Evolutionary conservation across 1,140 invertebrate genomes (phyloP).

Genomic region (Chymomyza costata): DNA sequence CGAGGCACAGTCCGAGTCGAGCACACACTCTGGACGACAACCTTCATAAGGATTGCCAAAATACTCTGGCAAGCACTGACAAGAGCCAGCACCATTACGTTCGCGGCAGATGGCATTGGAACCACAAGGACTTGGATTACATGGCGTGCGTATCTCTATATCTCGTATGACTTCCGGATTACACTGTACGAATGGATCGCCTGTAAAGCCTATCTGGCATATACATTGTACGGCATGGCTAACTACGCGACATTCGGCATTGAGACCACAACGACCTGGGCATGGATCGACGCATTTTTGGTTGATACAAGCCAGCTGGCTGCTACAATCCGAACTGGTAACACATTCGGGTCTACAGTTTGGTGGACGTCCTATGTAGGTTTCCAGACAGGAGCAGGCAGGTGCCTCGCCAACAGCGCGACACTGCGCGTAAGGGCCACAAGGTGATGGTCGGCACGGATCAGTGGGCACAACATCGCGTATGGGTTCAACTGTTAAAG

Average conservation of each 20-base stretch:
- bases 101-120: conserved; percentile 84
- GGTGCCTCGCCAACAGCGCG: conserved; percentile 79
- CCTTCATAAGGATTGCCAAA: conserved; percentile 87
- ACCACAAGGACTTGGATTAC: conserved; percentile 83
- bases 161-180: conserved; percentile 71
- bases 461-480: conserved; percentile 75
- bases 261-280: conserved; percentile 85
- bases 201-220: conserved; percentile 84
- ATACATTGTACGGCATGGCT: conserved; percentile 88
- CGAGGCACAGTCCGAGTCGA: conserved; percentile 82
- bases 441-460: conserved; percentile 83
- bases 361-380: conserved; percentile 87
- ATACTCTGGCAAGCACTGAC: conserved; percentile 83
- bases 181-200: conserved; percentile 84
- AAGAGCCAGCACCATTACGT: conserved; percentile 81
- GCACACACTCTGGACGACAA: conserved; percentile 81
- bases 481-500: conserved; percentile 73
- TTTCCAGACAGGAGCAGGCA: conserved; percentile 83
- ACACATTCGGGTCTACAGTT: conserved; percentile 88
- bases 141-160: conserved; percentile 76
- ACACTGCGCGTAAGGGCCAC: conserved; percentile 85
- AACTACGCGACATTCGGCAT: conserved; percentile 86
- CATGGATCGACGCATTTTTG: conserved; percentile 89
- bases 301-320: conserved; percentile 84
- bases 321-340: conserved; percentile 85